Evolutionary conservation across 2,888 invertebrate genomes (phyloP).

Genomic region (Drosophila helvetica): DNA sequence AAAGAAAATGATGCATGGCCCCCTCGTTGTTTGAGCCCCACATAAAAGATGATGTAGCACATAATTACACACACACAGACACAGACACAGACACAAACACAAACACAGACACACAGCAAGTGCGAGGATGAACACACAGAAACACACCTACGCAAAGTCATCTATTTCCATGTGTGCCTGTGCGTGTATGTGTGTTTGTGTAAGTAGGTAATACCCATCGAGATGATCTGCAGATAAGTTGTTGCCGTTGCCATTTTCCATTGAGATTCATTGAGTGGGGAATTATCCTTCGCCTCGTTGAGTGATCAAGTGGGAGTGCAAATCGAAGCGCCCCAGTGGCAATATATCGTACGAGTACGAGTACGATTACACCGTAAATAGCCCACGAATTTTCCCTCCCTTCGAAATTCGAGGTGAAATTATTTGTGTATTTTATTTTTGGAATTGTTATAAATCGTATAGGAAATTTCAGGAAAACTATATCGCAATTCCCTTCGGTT

Average conservation of each 20-base stretch:
- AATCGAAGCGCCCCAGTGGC: not conserved
- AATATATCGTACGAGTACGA: too few species aligned
- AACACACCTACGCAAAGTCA: conserved; percentile 29
- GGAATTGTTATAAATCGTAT: too few species aligned
- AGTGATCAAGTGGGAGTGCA: conserved; percentile 34
- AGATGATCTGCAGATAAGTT: conserved; percentile 45
- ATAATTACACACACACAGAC: conserved; percentile 56
- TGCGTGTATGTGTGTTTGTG: conserved; percentile 32
- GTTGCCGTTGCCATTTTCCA: conserved; percentile 13
- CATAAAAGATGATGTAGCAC: conserved; percentile 78
- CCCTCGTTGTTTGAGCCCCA: conserved; percentile 46
- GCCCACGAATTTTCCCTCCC: not conserved
- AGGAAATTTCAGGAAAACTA: too few species aligned
- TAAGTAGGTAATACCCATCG: conserved; percentile 41
- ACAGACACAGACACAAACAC: not conserved
- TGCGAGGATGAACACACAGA: conserved; percentile 6
- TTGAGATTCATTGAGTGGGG: conserved; percentile 36
- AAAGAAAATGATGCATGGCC: conserved; percentile 47
- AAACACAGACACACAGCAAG: conserved; percentile 6
- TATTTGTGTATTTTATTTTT: not conserved
- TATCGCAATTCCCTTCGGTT: too few species aligned
- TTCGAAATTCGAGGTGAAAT: not conserved
- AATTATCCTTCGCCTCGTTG: conserved; percentile 39
- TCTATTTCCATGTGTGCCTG: conserved; percentile 21
- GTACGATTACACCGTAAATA: not conserved